Evolutionary conservation across 2,797 vertebrate species (phyloP), one percentile per base, ranked within the genome.

Genomic region (Salarias fasciatus): DNA sequence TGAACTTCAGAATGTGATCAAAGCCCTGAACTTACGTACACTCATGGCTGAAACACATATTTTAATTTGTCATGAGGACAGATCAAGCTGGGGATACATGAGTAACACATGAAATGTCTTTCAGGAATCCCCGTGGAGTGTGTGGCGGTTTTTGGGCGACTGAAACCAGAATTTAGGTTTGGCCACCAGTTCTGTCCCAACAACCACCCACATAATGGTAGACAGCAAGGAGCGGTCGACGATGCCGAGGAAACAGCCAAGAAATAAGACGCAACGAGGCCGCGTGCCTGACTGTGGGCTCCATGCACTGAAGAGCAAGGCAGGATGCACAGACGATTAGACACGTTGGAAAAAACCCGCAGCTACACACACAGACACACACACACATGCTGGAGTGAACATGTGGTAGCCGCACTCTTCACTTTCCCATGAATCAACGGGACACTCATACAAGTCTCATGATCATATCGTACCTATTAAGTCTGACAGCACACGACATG

Each of bases 111-210:
- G 42, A 53, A 47, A 55, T 64, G 46, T 46, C 44, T 18, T 74
- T 68, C 59, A 63, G 33, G 53, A 70, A 72, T 55, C 37, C 43
- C 57, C 40, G 28, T 14, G 10, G 58, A 56, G 43, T 48, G 29
- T 54, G 44, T 4, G 14, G 49, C 57, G 63, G 56, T 64, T 76
- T 63, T 68, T 53, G 69, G 61, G 60, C 76, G 72, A 80, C 61
- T 80, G 61, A 70, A 57, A 78, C 76, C 80, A 86, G 73, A 71
- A 62, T 67, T 79, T 86, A 86, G 77, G 75, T 85, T 87, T 79
- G 71, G 70, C 68, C 78, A 79, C 63, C 57, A 65, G 24, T 2
- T 73, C 72, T 67, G 74, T 84, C 74, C 60, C 63, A 83, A 11
- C 63, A 73, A 59, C 55, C 61, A 71, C 59, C 68, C 55, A 71